A percentile compares a stretch with the other conserved stretches of the same genome.
Evolutionary conservation across 2,888 invertebrate genomes (phyloP).

Genomic region (Torymus texanus): DNA sequence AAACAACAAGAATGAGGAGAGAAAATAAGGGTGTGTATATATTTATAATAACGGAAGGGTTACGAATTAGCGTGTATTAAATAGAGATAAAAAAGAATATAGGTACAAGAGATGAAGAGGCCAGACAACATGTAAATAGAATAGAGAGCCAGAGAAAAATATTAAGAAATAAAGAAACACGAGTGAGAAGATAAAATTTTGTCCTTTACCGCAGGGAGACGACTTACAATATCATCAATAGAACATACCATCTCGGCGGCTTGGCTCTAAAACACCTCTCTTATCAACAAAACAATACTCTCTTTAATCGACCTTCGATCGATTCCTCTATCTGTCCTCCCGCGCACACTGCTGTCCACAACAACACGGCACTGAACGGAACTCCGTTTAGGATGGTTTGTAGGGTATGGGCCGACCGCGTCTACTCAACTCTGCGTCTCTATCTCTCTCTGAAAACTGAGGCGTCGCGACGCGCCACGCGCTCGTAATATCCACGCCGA

Average conservation of each 20-base stretch:
- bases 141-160: slow-evolving; percentile 53
- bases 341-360: too few relatives aligned
- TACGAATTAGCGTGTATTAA: slow-evolving; percentile 21
- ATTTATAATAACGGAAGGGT: not conserved
- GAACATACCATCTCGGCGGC: slow-evolving; percentile 74
- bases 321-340: too few relatives aligned
- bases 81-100: too few relatives aligned
- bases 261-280: slow-evolving; percentile 15
- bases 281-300: slow-evolving; percentile 15
- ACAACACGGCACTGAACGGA: too few relatives aligned
- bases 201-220: slow-evolving; percentile 73
- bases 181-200: slow-evolving; percentile 61
- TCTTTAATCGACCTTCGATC: too few relatives aligned
- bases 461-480: slow-evolving; percentile 58
- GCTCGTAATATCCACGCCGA: slow-evolving; percentile 71
- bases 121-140: slow-evolving; percentile 3
- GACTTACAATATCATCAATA: slow-evolving; percentile 75
- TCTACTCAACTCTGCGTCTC: too few relatives aligned
- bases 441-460: slow-evolving; percentile 58
- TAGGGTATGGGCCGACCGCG: too few relatives aligned
- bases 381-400: too few relatives aligned
- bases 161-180: slow-evolving; percentile 59
- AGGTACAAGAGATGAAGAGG: not conserved
- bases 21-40: not conserved
- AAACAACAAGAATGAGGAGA: too few relatives aligned